A percentile compares a stretch with the other conserved stretches of the same genome.
phyloP scores from a whole-genome alignment of 2,888 invertebrate genomes.

The Physocephala rufipes region DNA sequence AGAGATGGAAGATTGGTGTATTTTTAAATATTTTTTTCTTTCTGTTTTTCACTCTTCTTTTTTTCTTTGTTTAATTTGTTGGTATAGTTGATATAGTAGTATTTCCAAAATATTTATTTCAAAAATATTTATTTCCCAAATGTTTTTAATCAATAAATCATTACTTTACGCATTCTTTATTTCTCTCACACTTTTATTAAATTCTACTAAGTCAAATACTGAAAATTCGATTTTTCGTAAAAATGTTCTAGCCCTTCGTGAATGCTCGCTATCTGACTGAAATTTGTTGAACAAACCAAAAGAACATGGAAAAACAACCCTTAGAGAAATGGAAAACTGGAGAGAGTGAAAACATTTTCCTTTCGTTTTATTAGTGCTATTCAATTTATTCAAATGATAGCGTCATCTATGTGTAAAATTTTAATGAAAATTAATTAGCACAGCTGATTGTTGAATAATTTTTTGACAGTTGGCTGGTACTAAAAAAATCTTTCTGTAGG shows the following conservation, averaged over 20 bases:
- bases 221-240: slow-evolving; percentile 37
- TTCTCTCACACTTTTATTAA: slow-evolving; percentile 7
- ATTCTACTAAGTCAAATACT: neutral
- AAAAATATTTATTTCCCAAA: neutral
- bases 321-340: neutral
- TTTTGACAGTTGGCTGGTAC: neutral
- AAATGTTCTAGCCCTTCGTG: slow-evolving; percentile 12
- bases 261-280: neutral
- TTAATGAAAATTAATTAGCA: neutral
- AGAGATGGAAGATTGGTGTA: slow-evolving; percentile 14
- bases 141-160: neutral
- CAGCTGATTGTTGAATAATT: slow-evolving; percentile 23
- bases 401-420: slow-evolving; percentile 18
- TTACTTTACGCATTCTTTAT: neutral
- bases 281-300: slow-evolving; percentile 9
- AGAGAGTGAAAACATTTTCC: neutral
- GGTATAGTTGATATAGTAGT: neutral
- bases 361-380: neutral
- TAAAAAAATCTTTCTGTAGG: no score
- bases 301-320: neutral
- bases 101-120: neutral
- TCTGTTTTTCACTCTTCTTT: neutral
- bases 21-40: no score
- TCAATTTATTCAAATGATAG: neutral
- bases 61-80: slow-evolving; percentile 1